Evolutionary conservation across 2,113 vertebrate genomes (phyloP).

Genomic region (Oncorhynchus nerka): DNA sequence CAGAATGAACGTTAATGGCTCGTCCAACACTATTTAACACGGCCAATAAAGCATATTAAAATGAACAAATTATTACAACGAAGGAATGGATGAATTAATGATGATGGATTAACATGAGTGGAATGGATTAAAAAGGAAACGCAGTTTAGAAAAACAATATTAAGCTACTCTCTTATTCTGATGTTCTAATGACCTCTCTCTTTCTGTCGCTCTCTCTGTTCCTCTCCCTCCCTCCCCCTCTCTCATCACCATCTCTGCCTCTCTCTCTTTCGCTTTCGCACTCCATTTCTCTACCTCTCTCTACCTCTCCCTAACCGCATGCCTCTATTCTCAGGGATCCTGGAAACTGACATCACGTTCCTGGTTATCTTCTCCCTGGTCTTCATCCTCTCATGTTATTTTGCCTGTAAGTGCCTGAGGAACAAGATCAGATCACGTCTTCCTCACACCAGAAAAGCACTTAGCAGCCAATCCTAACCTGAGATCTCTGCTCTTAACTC

Average conservation of each 20-base stretch:
- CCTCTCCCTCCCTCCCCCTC: conserved; percentile 5
- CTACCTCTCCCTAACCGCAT: background rate
- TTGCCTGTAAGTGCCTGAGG: conserved; percentile 81
- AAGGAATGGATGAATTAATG: conserved; percentile 64
- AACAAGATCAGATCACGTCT: too few relatives aligned
- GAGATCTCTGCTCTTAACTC: background rate
- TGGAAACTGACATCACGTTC: conserved; percentile 93
- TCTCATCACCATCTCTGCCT: background rate
- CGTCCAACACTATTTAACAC: conserved; percentile 63
- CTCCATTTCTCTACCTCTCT: background rate
- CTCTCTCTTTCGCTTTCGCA: too few relatives aligned
- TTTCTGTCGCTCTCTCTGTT: background rate
- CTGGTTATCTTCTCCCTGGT: conserved; percentile 85
- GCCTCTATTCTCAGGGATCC: conserved; percentile 74
- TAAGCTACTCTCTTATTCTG: background rate
- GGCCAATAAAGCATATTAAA: conserved; percentile 66
- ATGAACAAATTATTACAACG: conserved; percentile 70
- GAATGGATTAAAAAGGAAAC: conserved; percentile 43
- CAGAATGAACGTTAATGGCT: conserved; percentile 54
- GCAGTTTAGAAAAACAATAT: conserved; percentile 6
- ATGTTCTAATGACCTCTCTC: background rate
- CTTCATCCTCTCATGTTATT: conserved; percentile 88
- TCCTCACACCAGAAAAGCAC: background rate
- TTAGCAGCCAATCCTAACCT: background rate
- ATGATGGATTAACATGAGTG: conserved; percentile 63